Base-by-base conservation (phyloP, 2,113 vertebrate species). In the Toxostoma redivivum region DNA sequence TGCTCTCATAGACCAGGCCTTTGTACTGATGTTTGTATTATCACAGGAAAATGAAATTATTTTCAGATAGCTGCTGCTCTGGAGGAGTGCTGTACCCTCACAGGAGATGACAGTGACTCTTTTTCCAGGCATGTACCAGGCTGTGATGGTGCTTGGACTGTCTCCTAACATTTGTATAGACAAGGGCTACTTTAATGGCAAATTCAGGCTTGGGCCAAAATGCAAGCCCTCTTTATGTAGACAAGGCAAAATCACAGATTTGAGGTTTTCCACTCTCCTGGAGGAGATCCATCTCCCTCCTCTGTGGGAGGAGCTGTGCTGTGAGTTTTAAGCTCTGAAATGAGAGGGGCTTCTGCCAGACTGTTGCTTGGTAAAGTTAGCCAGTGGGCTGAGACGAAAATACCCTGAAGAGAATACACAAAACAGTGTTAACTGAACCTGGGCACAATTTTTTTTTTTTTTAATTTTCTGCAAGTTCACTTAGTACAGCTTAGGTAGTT, bases 121-220 rank as follows among this genome's bases (percentile, higher is more conserved):
- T 71, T 86, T 60, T 84, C 27, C 54, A 81, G 65, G 2, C 60
- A 88, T n/a, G 94, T 96, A 90, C 92, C 92, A 93, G 92, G 93
- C 93, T 83, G 93, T 71, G 93, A 73, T 0, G 18, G 82, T 71
- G 45, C 48, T 73, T 44, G 82, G 47, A 23, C 60, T 30, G 37
- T 25, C 67, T 90, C 90, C 64, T 61, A 56, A 60, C 44, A 20
- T 56, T 81, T 81, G 31, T 61, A 72, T 45, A 93, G 72, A 86
- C 92, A 94, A 93, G 90, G 37, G 77, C 56, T 74, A 86, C 71
- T 94, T 83, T 62, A 88, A 94, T 20, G 50, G 67, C 88, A 94
- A 83, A 88, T 62, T 88, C 76, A 60, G 72, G 56, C 88, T 62
- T 51, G 50, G 33, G 21, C 73, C 62, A 86, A 85, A 82, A 78